Conservation (phyloP, 2,888 invertebrate species). For the Oasisia sp. region DNA sequence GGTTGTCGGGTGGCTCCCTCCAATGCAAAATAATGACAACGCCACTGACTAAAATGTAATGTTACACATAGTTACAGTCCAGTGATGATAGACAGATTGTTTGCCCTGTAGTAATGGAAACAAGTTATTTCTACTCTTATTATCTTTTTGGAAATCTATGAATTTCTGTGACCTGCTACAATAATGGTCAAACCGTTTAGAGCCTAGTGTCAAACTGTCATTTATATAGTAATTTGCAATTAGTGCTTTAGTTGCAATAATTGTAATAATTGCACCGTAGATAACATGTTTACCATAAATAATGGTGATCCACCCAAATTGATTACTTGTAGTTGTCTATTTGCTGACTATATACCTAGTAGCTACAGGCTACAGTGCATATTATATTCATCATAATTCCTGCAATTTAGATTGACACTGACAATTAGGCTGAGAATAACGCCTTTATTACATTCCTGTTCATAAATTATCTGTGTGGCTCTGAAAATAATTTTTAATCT, state of each 20-base stretch:
- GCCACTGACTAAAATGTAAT: too few relatives aligned
- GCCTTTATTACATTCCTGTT: not conserved
- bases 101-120: not conserved
- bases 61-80: too few relatives aligned
- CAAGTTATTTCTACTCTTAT: not conserved
- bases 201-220: not conserved
- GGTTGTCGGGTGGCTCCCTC: too few relatives aligned
- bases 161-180: not conserved
- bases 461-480: not conserved
- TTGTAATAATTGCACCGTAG: not conserved
- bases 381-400: not conserved
- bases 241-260: not conserved
- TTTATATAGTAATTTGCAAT: not conserved
- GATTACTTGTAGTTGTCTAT: not conserved
- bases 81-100: too few relatives aligned
- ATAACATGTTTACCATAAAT: not conserved
- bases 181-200: not conserved
- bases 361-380: not conserved
- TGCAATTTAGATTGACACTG: not conserved
- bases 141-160: not conserved
- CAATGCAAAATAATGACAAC: too few relatives aligned
- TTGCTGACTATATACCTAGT: not conserved
- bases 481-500: not conserved
- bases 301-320: not conserved
- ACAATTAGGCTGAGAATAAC: not conserved